Percentiles rank a stretch among this genome's conserved stretches.
These are phyloP conservation scores for Dreissena polymorpha DNA, from an alignment of 1,140 invertebrate genomes.

Conservation along the genomic window DNA sequence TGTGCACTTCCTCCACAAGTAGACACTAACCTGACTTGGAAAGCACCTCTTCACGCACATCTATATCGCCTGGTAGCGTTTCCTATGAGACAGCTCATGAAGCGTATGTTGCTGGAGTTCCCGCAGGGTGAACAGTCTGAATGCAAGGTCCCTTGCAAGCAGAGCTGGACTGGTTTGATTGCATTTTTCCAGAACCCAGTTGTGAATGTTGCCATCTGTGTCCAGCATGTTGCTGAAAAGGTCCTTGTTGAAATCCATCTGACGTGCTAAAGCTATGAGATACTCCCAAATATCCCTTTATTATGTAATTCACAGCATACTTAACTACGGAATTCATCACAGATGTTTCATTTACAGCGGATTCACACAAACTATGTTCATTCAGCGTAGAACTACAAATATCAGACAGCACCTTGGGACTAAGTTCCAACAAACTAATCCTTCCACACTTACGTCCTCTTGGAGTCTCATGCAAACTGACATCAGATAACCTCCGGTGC, in stretches of 20 bases:
- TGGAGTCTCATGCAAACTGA: too few relatives aligned
- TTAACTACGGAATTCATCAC: too few relatives aligned
- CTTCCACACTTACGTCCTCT: too few relatives aligned
- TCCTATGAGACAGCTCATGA: neutral
- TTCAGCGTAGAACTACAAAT: too few relatives aligned
- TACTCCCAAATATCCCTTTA: neutral
- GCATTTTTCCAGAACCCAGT: slow-evolving; percentile 39
- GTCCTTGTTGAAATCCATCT: slow-evolving; percentile 36
- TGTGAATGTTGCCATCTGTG: slow-evolving; percentile 20
- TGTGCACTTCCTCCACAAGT: slow-evolving; percentile 5
- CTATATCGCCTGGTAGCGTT: slow-evolving; percentile 30
- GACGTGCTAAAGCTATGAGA: slow-evolving; percentile 35
- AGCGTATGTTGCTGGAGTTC: slow-evolving; percentile 25
- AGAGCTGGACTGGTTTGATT: slow-evolving; percentile 12
- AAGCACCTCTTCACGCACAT: slow-evolving; percentile 25
- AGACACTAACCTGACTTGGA: neutral
- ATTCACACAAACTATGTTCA: too few relatives aligned
- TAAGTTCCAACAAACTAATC: too few relatives aligned
- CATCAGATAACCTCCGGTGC: too few relatives aligned
- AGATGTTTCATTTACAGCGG: too few relatives aligned
- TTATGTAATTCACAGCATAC: too few relatives aligned
- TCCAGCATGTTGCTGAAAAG: slow-evolving; percentile 37
- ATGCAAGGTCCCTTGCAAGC: slow-evolving; percentile 33
- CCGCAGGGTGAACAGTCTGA: slow-evolving; percentile 37
- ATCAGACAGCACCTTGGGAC: too few relatives aligned